phyloP scores from a whole-genome alignment of 2,888 invertebrate genomes.

The Scaptomyza polygonia region DNA sequence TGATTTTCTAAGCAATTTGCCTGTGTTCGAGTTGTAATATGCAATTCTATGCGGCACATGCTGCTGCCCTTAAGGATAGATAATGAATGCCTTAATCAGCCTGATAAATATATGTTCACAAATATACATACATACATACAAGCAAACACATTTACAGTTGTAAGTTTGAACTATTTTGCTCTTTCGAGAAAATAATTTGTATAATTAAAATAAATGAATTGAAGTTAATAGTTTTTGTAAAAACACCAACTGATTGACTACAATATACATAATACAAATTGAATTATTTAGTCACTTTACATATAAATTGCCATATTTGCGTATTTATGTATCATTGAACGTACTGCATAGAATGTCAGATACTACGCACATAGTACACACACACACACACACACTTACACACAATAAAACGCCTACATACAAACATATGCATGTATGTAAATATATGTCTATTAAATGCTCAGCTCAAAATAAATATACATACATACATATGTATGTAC shows the following conservation, averaged over 20 bases:
- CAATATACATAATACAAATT: background rate
- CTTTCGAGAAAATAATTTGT: background rate
- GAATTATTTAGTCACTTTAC: background rate
- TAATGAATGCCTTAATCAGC: slow-evolving; percentile 1
- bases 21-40: slow-evolving; percentile 2
- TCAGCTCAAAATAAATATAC: too few relatives aligned
- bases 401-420: background rate
- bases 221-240: background rate
- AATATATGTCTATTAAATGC: slow-evolving; percentile 6
- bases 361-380: slow-evolving; percentile 4
- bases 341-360: slow-evolving; percentile 12
- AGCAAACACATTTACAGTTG: background rate
- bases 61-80: slow-evolving; percentile 5
- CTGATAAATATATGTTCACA: background rate
- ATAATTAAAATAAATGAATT: background rate
- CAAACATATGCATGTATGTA: slow-evolving; percentile 3
- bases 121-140: background rate
- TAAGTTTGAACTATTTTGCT: background rate
- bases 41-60: slow-evolving; percentile 1
- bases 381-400: background rate
- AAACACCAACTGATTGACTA: background rate
- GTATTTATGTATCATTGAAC: slow-evolving; percentile 13
- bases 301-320: slow-evolving; percentile 6
- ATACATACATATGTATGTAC: background rate
- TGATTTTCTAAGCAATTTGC: background rate